Percentiles rank a stretch among this genome's conserved stretches.
phyloP scores from a whole-genome alignment of 2,113 vertebrate genomes.

The Oreochromis niloticus region DNA sequence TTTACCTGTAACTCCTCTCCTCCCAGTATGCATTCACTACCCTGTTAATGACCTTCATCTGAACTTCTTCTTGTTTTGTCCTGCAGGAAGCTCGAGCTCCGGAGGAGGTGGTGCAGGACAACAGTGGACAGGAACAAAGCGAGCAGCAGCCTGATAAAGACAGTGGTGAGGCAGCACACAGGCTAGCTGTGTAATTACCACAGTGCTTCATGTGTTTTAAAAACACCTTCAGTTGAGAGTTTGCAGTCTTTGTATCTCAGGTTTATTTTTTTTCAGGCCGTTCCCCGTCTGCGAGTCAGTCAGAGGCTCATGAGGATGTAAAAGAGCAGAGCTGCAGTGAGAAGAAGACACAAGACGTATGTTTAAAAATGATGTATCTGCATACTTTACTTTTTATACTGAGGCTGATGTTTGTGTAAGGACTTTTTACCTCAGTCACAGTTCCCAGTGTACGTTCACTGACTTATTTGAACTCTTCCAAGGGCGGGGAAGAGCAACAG shows the following conservation, averaged over 20 bases:
- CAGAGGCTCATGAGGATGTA: conserved; percentile 35
- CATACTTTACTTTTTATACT: background rate
- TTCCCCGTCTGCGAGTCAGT: conserved; percentile 1
- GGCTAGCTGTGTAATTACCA: background rate
- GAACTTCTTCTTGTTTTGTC: background rate
- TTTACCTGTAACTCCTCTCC: background rate
- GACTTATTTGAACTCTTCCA: background rate
- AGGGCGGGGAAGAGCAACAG: conserved; percentile 44
- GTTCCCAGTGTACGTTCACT: background rate
- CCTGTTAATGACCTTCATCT: background rate
- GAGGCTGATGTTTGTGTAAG: background rate
- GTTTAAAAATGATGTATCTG: background rate
- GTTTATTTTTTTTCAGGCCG: background rate
- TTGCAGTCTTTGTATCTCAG: background rate
- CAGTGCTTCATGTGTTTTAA: background rate
- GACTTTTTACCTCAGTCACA: background rate
- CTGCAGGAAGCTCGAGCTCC: background rate
- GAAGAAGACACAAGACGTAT: conserved; percentile 46
- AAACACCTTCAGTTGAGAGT: background rate
- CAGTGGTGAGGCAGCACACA: conserved; percentile 5
- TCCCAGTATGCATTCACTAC: background rate
- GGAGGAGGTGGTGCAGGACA: background rate
- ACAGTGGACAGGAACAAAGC: background rate
- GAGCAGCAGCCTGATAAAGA: background rate
- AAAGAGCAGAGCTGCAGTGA: conserved; percentile 28